phyloP scores from a whole-genome alignment of 2,888 invertebrate species.

The Hofmannophila pseudospretella region DNA sequence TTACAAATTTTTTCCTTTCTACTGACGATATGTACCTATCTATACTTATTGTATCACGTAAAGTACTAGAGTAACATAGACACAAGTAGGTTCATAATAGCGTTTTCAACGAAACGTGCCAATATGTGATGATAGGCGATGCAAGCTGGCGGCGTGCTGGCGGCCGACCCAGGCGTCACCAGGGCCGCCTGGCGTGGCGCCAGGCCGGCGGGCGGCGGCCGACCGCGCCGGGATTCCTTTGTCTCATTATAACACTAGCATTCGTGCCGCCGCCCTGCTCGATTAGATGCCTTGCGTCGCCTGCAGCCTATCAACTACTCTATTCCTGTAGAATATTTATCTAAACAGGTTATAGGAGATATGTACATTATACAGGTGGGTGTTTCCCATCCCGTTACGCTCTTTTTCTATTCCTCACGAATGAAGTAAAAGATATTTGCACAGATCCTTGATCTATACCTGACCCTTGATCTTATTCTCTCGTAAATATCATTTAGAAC shows the following conservation, averaged over 20 bases:
- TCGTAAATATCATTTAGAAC: too few relatives aligned
- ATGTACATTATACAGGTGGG: too few relatives aligned
- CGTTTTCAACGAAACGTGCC: not conserved
- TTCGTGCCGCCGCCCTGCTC: conserved; percentile 23
- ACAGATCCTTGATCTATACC: too few relatives aligned
- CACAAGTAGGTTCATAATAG: not conserved
- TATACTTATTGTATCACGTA: too few relatives aligned
- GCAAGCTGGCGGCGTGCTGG: conserved; percentile 14
- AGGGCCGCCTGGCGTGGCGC: conserved; percentile 76
- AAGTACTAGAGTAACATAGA: not conserved
- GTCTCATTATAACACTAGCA: conserved; percentile 63
- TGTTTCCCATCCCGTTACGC: too few relatives aligned
- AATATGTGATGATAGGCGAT: conserved; percentile 18
- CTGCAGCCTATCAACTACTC: conserved; percentile 5
- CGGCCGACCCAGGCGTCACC: conserved; percentile 60
- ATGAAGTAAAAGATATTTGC: too few relatives aligned
- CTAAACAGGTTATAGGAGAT: too few relatives aligned
- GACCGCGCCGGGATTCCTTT: conserved; percentile 72
- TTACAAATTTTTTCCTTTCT: too few relatives aligned
- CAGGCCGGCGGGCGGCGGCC: conserved; percentile 74
- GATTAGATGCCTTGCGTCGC: not conserved
- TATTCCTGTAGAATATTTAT: not conserved
- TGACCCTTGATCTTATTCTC: too few relatives aligned
- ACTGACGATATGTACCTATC: too few relatives aligned
- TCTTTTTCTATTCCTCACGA: too few relatives aligned